Percentiles rank a stretch among this genome's conserved stretches.
Conservation (phyloP, 2,888 invertebrate species). For the Rhagonycha fulva region DNA sequence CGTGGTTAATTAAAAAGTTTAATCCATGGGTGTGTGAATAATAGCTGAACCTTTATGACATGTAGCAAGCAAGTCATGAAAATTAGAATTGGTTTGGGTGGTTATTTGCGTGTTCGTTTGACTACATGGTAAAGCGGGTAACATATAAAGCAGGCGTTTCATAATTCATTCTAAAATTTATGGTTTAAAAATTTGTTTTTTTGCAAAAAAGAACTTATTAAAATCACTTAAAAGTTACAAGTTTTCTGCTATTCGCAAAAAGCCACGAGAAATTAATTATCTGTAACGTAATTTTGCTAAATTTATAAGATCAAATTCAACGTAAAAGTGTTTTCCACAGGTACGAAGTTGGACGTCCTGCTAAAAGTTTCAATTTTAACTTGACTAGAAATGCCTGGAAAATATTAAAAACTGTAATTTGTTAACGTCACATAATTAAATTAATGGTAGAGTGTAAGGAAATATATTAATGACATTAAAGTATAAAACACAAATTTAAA, state of each 20-base stretch:
- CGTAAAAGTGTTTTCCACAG: background rate
- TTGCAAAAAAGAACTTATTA: background rate
- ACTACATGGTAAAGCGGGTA: background rate
- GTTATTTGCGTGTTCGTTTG: background rate
- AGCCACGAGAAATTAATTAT: background rate
- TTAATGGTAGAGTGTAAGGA: background rate
- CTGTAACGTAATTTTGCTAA: background rate
- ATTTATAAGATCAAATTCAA: background rate
- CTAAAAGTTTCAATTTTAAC: background rate
- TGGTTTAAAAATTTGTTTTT: background rate
- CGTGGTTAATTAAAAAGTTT: conserved; percentile 1
- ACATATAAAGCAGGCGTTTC: background rate
- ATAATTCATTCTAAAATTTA: background rate
- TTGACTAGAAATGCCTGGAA: background rate
- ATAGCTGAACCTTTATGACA: background rate
- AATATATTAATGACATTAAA: background rate
- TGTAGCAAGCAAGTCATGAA: background rate
- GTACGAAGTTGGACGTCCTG: background rate
- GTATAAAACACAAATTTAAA: background rate
- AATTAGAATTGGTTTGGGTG: background rate
- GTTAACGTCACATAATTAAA: background rate
- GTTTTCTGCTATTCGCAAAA: background rate
- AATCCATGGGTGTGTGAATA: background rate
- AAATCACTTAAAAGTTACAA: background rate
- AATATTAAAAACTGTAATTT: background rate